phyloP scores from a whole-genome alignment of 1,140 invertebrate genomes.

The Tenebrio molitor region DNA sequence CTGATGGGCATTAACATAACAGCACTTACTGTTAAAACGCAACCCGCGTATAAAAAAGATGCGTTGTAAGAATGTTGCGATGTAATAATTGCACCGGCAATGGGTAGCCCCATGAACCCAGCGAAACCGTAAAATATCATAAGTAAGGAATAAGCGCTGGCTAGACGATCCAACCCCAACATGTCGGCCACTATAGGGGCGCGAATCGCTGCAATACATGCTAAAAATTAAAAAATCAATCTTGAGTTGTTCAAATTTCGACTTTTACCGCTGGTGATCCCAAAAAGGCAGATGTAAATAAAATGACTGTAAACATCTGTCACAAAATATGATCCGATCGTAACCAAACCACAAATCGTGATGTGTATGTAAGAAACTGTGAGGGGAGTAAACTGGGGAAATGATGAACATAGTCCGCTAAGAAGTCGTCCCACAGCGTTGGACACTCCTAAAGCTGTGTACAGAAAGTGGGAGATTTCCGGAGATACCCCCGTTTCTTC shows the following conservation, averaged over 20 bases:
- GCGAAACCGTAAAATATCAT: constrained; percentile 94
- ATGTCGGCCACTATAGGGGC: constrained; percentile 98
- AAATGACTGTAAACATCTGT: background rate
- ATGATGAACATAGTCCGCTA: constrained; percentile 70
- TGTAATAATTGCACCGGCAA: constrained; percentile 84
- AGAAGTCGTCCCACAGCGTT: constrained; percentile 90
- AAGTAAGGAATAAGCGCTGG: too few species aligned
- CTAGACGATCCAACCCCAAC: too few species aligned
- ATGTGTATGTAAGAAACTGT: constrained; percentile 56
- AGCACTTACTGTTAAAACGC: constrained; percentile 55
- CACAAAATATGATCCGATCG: constrained; percentile 50
- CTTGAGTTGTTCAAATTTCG: background rate
- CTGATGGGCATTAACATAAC: constrained; percentile 58
- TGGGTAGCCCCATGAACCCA: constrained; percentile 84
- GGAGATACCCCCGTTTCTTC: constrained; percentile 64
- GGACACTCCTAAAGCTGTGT: constrained; percentile 89
- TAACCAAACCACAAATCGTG: constrained; percentile 54
- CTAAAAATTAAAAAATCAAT: constrained; percentile 71
- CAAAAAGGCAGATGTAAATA: background rate
- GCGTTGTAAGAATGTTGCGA: constrained; percentile 88
- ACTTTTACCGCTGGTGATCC: background rate
- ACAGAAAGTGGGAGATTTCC: constrained; percentile 75
- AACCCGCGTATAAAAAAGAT: constrained; percentile 91
- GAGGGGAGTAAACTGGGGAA: constrained; percentile 53
- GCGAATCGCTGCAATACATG: constrained; percentile 95